These are phyloP conservation scores for Equus przewalskii DNA, from an alignment of 2,113 vertebrate genomes.

Conservation along the genomic window DNA sequence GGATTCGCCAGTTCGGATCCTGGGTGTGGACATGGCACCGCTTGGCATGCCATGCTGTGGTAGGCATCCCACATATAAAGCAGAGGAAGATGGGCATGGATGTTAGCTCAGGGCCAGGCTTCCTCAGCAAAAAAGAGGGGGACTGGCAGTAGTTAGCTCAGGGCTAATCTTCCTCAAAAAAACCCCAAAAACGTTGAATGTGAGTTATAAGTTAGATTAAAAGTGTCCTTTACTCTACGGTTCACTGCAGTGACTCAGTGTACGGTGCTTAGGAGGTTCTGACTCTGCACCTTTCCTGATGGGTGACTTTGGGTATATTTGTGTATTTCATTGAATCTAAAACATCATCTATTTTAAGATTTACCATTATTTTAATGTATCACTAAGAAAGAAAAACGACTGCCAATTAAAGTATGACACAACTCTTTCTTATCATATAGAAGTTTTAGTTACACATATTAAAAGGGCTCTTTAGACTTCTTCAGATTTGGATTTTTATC, in stretches of 20 bases:
- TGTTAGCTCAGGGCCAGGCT: no score
- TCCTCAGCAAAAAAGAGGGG: no score
- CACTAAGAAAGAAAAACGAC: neutral
- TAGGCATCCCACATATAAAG: no score
- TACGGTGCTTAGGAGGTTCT: neutral
- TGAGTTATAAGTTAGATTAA: neutral
- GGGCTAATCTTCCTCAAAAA: no score
- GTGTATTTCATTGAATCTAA: neutral
- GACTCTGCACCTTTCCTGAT: neutral
- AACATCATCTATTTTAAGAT: neutral
- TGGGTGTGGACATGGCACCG: no score
- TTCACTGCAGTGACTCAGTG: neutral
- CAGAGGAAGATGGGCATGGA: no score
- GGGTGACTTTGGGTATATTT: neutral
- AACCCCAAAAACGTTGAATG: neutral
- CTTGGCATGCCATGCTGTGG: no score
- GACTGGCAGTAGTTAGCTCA: no score
- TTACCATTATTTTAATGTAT: neutral
- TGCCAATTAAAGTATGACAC: neutral
- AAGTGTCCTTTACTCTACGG: neutral
- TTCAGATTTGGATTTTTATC: neutral
- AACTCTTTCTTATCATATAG: neutral
- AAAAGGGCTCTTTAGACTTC: neutral
- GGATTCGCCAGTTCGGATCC: no score
- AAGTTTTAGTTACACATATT: neutral